These are phyloP conservation scores for Coreoperca whiteheadi DNA, from an alignment of 2,113 vertebrate species.

Conservation along the genomic window DNA sequence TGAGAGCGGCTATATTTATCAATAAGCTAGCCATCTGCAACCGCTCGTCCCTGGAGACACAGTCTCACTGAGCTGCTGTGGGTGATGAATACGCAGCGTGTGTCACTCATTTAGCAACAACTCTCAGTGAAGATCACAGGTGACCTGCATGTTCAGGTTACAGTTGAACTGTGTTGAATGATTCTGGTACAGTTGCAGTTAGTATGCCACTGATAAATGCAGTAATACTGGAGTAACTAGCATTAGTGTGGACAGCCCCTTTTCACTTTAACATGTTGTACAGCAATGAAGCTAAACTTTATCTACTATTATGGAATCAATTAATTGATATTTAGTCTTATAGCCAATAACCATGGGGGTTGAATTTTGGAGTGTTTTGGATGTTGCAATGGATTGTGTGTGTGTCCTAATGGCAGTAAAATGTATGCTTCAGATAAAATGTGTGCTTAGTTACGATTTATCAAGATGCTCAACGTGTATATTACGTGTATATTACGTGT, in stretches of 20 bases:
- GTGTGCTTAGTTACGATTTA: neutral
- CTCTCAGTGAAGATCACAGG: constrained; percentile 19
- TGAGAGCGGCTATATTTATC: constrained; percentile 43
- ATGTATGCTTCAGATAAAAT: neutral
- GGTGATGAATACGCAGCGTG: constrained; percentile 35
- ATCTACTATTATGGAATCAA: neutral
- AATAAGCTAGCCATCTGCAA: constrained; percentile 54
- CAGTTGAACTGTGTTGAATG: constrained; percentile 4
- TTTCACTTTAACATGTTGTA: neutral
- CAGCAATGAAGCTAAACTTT: neutral
- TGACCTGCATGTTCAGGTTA: neutral
- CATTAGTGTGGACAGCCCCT: neutral
- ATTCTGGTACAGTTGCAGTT: neutral
- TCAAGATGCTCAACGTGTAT: neutral
- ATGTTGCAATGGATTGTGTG: neutral
- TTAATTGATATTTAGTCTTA: neutral
- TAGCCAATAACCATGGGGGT: neutral
- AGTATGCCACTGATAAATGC: neutral
- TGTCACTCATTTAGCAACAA: constrained; percentile 30
- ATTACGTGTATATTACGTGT: too few relatives aligned
- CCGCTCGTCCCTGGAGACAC: constrained; percentile 31
- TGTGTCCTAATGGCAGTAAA: neutral
- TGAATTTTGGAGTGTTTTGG: neutral
- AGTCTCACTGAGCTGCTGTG: constrained; percentile 41
- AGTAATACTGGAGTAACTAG: neutral